Base-by-base conservation (phyloP, 2,888 invertebrate genomes). In the Hipparchia semele region DNA sequence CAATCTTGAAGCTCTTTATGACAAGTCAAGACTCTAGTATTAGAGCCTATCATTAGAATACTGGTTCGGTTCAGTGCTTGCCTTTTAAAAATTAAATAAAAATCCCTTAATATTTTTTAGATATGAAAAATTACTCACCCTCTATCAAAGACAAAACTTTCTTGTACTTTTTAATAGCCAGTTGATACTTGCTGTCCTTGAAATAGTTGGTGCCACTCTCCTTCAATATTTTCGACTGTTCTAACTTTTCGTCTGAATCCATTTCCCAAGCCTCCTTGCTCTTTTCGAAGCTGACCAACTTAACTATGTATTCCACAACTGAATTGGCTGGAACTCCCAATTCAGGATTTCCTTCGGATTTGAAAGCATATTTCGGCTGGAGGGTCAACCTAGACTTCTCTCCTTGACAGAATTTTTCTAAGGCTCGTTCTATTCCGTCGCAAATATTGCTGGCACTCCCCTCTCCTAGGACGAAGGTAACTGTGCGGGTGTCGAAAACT, bases 181-280 rank as follows among this genome's bases (percentile, higher is more conserved):
- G 82, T 71, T 93, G 89, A 80, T 95, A 96, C 86, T 98, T 98
- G 73, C 95, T 96, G 0, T 94, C 95, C 88, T 98, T 98, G 84
- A 98, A 98, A 86, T 98, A 99, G 66, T 95, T 95, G 0, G 98
- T 99, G 64, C 99, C 99, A 84, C 98, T 98, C 76, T 97, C 97
- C 90, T 99, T 99, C 77, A 96, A 96, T 12, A 97, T 91, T 86
- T 96, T 96, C 0, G 97, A 96, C 83, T 97, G 97, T 73, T 96
- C 96, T 6, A 99, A 80, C 85, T 97, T 97, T 87, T 99, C 98
- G 0, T 94, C 88, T 0, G 95, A 94, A 75, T 97, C 96, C 94
- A 99, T 94, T 61, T 97, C 95, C 98, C 99, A 99, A 0, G 81
- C 88, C 79, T 98, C 97, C 80, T 97, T 96, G 0, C 95, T 95